A percentile compares a stretch with the other conserved stretches of the same genome.
These are phyloP conservation scores for Axis porcinus DNA, from an alignment of 2,113 vertebrate species.

Conservation along the genomic window DNA sequence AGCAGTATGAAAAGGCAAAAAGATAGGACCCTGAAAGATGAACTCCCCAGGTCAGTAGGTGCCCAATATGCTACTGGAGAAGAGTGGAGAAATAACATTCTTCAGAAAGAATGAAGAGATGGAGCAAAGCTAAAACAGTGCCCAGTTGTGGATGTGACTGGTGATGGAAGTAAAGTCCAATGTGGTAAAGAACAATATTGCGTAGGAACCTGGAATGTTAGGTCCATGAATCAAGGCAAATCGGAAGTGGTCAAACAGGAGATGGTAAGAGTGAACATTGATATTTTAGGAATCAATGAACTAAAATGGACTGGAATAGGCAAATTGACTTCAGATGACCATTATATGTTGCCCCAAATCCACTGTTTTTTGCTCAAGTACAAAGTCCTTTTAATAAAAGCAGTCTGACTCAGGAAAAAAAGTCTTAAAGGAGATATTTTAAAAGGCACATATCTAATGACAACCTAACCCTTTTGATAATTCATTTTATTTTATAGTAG, in stretches of 20 bases:
- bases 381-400: background rate
- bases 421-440: background rate
- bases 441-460: conserved; percentile 60
- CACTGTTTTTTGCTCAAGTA: background rate
- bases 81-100: background rate
- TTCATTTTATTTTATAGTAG: conserved; percentile 60
- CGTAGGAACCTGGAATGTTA: background rate
- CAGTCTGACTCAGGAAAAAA: background rate
- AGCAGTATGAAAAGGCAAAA: background rate
- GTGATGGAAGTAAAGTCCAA: background rate
- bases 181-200: background rate
- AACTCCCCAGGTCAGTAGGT: background rate
- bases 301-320: background rate
- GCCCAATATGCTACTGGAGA: background rate
- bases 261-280: background rate
- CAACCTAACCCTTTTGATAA: conserved; percentile 62
- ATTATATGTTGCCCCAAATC: background rate
- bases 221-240: background rate
- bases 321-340: background rate
- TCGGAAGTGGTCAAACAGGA: background rate
- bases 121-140: background rate
- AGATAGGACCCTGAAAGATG: background rate
- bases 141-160: background rate
- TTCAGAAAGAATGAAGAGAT: background rate
- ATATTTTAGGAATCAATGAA: background rate